Evolutionary conservation across 2,888 invertebrate species (phyloP), one percentile per base, ranked within the genome.

Genomic region (Toxonevra muliebris): DNA sequence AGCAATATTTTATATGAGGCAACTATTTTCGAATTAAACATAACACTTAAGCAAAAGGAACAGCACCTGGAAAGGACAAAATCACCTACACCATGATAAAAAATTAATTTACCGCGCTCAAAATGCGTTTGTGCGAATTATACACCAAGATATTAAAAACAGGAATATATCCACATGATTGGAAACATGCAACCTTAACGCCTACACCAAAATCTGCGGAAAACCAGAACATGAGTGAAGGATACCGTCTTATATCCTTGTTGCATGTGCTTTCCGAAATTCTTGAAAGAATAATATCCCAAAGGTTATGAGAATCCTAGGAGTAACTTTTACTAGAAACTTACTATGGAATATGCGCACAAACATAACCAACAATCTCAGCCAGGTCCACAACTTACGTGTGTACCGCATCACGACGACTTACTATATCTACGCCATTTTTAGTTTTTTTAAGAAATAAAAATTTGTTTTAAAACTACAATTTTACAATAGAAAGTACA

Each of bases 341-440:
- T 15, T 65, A 13, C 54, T 70, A n/a, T 70, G 70, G 67, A 62
- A 67, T 15, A 13, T 30, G 10, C 65, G 65, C 42, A 41, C 62
- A 4, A 52, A 70, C 12, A n/a, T 12, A 30, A 45, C 43, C 9
- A 54, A 54, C 43, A 64, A 67, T 54, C 50, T 65, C 4, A 41
- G 43, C 19, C 64, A 62, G 4, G 65, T 70, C 11, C 61, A 68
- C 12, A 68, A 68, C 15, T 17, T 65, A 7, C 42, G n/a, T n/a
- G n/a, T n/a, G n/a, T n/a, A n/a, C n/a, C n/a, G n/a, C n/a, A n/a
- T n/a, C n/a, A n/a, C n/a, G n/a, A n/a, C n/a, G n/a, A n/a, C n/a
- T n/a, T n/a, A n/a, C n/a, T n/a, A n/a, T n/a, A n/a, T n/a, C n/a
- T n/a, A n/a, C n/a, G n/a, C n/a, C n/a, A n/a, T n/a, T n/a, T n/a